Conservation (phyloP, 2,888 invertebrate species). For the Holacanthella duospinosa region DNA sequence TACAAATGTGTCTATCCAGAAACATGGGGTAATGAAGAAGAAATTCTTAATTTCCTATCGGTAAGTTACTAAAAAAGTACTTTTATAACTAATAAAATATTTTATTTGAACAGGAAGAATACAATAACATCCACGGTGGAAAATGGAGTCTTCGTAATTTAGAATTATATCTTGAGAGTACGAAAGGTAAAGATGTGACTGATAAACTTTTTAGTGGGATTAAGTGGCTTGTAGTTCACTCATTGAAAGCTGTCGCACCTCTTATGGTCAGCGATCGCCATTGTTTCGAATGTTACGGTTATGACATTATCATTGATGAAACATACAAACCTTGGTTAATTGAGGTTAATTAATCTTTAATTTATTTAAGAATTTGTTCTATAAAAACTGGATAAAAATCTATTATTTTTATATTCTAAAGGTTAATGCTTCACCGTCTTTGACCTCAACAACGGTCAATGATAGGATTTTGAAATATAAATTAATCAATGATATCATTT, state of each 20-base stretch:
- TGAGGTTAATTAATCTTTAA: slow-evolving; percentile 48
- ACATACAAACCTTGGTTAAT: slow-evolving; percentile 87
- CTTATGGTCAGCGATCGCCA: slow-evolving; percentile 87
- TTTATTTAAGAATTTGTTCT: not conserved
- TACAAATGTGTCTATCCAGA: slow-evolving; percentile 96
- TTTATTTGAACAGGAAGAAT: slow-evolving; percentile 65
- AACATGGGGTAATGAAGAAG: slow-evolving; percentile 85
- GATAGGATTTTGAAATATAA: slow-evolving; percentile 89
- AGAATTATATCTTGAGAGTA: slow-evolving; percentile 78
- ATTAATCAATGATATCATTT: slow-evolving; percentile 82
- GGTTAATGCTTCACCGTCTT: slow-evolving; percentile 91
- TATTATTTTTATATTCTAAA: slow-evolving; percentile 39
- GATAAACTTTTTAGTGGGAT: slow-evolving; percentile 80
- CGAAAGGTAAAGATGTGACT: slow-evolving; percentile 75
- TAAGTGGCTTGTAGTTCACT: slow-evolving; percentile 82
- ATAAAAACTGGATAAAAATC: not conserved
- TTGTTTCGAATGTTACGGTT: slow-evolving; percentile 90
- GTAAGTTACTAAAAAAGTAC: not conserved
- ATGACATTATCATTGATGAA: slow-evolving; percentile 91
- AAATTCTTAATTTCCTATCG: too few species aligned
- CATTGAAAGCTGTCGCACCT: slow-evolving; percentile 80
- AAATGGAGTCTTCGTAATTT: slow-evolving; percentile 89
- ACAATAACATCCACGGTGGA: slow-evolving; percentile 86
- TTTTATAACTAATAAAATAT: not conserved
- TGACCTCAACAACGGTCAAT: slow-evolving; percentile 87